Conservation (phyloP, 2,797 vertebrate genomes). For the Geotrypetes seraphini region DNA sequence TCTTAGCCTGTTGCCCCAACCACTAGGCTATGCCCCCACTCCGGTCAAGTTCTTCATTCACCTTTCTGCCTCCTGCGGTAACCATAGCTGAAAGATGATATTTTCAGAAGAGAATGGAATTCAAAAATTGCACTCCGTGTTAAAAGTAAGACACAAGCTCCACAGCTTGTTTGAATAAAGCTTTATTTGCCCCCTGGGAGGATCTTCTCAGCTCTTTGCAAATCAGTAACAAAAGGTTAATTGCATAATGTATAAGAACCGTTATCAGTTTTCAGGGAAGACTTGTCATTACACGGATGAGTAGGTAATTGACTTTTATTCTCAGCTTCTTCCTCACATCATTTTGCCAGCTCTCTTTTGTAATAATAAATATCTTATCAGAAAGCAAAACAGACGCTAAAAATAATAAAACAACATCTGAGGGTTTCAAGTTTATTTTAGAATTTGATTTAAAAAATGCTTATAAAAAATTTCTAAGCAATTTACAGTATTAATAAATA, state of each 20-base stretch:
- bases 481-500: no score
- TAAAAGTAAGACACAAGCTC: background rate
- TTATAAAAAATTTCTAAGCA: no score
- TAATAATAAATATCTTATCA: constrained; percentile 23
- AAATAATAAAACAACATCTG: constrained; percentile 4
- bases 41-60: no score
- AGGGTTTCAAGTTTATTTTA: no score
- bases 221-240: constrained; percentile 16
- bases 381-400: constrained; percentile 2
- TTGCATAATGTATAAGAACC: constrained; percentile 7
- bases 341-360: background rate
- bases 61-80: no score
- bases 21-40: no score
- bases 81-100: no score
- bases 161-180: background rate
- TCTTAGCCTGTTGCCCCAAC: no score
- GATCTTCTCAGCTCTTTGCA: background rate
- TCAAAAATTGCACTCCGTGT: no score
- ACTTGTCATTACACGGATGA: constrained; percentile 4
- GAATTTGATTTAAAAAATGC: no score
- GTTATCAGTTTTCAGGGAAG: constrained; percentile 9
- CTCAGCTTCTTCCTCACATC: constrained; percentile 7
- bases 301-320: constrained; percentile 11
- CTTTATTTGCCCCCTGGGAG: background rate
- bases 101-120: no score